Evolutionary conservation across 2,113 vertebrate species (phyloP).

Genomic region (Cynopterus brachyotis): DNA sequence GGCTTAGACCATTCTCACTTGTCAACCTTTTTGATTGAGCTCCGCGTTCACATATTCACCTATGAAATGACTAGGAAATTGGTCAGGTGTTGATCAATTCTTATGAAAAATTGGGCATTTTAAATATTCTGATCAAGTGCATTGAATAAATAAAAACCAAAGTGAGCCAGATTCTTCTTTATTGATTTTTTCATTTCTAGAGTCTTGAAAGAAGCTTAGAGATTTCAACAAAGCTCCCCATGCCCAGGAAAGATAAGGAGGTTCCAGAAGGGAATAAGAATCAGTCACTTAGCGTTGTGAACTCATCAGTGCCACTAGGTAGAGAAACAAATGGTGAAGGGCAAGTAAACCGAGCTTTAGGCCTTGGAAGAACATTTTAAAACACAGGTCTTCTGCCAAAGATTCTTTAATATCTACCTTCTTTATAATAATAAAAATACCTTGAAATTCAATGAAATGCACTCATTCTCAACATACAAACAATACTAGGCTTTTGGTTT

Average conservation of each 20-base stretch:
- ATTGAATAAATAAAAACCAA: conserved; percentile 18
- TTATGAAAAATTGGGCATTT: not conserved
- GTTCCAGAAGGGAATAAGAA: conserved; percentile 30
- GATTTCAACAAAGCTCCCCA: not conserved
- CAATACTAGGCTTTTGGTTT: conserved; percentile 47
- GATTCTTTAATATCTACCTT: not conserved
- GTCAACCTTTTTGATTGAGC: not conserved
- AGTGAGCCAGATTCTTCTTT: conserved; percentile 9
- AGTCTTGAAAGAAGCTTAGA: conserved; percentile 21
- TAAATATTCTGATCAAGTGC: not conserved
- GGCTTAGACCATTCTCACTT: not conserved
- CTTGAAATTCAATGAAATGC: conserved; percentile 60
- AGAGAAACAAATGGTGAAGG: conserved; percentile 49
- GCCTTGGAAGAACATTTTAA: conserved; percentile 29
- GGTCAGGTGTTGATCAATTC: not conserved
- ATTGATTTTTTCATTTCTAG: not conserved
- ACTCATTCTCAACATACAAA: conserved; percentile 68
- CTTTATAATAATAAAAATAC: conserved; percentile 26
- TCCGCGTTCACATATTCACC: not conserved
- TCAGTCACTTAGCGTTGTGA: not conserved
- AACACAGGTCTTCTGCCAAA: conserved; percentile 55
- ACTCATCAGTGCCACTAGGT: conserved; percentile 24
- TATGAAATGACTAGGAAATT: not conserved
- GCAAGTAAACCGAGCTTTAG: conserved; percentile 46
- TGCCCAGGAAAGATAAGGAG: conserved; percentile 36